phyloP scores from a whole-genome alignment of 1,140 invertebrate genomes.

The Tetramorium parvispinum region DNA sequence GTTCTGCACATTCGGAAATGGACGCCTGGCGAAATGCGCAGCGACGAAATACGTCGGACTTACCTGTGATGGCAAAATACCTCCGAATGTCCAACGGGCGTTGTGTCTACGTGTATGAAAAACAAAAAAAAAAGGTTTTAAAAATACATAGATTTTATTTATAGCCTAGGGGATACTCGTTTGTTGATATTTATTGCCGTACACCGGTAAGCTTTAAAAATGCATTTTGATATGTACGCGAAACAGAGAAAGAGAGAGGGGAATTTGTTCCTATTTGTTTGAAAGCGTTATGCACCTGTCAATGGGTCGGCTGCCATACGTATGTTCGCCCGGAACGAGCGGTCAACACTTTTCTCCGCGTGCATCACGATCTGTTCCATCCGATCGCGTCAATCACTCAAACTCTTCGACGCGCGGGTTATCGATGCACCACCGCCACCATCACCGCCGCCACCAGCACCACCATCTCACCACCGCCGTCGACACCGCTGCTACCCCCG shows the following conservation, averaged over 20 bases:
- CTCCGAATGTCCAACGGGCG: slow-evolving; percentile 53
- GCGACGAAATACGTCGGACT: slow-evolving; percentile 61
- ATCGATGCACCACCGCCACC: slow-evolving; percentile 68
- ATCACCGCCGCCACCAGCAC: slow-evolving; percentile 53
- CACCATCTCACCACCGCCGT: slow-evolving; percentile 53
- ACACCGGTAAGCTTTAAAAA: slow-evolving; percentile 71
- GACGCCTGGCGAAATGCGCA: slow-evolving; percentile 59
- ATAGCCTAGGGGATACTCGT: slow-evolving; percentile 48
- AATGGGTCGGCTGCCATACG: slow-evolving; percentile 69
- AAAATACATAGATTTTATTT: slow-evolving; percentile 66
- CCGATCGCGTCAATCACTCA: slow-evolving; percentile 80
- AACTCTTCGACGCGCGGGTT: slow-evolving; percentile 75
- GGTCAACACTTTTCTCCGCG: slow-evolving; percentile 76
- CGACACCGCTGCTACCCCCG: slow-evolving; percentile 26
- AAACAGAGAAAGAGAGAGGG: slow-evolving; percentile 64
- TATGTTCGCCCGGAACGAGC: slow-evolving; percentile 73
- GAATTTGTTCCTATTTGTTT: slow-evolving; percentile 77
- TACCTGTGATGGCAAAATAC: slow-evolving; percentile 57
- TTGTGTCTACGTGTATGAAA: slow-evolving; percentile 46
- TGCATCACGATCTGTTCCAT: slow-evolving; percentile 77
- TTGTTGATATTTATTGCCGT: slow-evolving; percentile 71
- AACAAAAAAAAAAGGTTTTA: slow-evolving; percentile 60
- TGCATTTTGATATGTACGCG: slow-evolving; percentile 64
- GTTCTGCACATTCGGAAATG: slow-evolving; percentile 59
- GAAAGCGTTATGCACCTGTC: slow-evolving; percentile 77